Base-by-base conservation (phyloP, 2,888 invertebrate genomes). In the Cetonia aurata region DNA sequence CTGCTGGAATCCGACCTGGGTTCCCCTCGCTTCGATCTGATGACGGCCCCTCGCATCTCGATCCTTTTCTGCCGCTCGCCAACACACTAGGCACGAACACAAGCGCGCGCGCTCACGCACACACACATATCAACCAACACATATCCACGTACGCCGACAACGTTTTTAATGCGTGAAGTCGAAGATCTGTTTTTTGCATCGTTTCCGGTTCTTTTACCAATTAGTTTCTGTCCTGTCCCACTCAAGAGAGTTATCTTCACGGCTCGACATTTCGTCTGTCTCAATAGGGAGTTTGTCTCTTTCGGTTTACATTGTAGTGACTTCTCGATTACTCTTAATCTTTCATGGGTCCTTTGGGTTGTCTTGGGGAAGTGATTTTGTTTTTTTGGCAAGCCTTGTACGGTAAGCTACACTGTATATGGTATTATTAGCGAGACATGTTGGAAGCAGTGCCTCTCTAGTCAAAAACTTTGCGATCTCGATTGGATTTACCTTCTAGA, bases 181-280 rank as follows among this genome's bases (percentile, higher is more conserved):
- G 66, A 75, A 76, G 76, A 75, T 77, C 71, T 75, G 70, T 77
- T 79, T 80, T 80, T 80, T 80, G 77, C 78, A 77, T 69, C 79
- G 74, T 80, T 80, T 81, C 81, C 81, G 81, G 78, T 80, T 80
- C 79, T 80, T 80, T 81, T 80, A 78, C 79, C 79, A 79, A 80
- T 79, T 80, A 80, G 79, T 78, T 78, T 77, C 77, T 77, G 77
- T 25, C 25, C 25, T 25, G 25, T 77, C 76, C 77, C 77, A 77
- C 77, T 79, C 73, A 4, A 25, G 25, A 25, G 77, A 75, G 73
- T 74, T 76, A 75, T 76, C 65, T 69, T 33, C 44, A 44, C 46
- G 62, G 66, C 53, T 70, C 56, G 50, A 42, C 12, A 44, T 13
- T n/a, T 19, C 50, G 19, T 50, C 50, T 1, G 8, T 15, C 50